Conservation (phyloP, 1,140 invertebrate species). For the Ooceraea biroi region DNA sequence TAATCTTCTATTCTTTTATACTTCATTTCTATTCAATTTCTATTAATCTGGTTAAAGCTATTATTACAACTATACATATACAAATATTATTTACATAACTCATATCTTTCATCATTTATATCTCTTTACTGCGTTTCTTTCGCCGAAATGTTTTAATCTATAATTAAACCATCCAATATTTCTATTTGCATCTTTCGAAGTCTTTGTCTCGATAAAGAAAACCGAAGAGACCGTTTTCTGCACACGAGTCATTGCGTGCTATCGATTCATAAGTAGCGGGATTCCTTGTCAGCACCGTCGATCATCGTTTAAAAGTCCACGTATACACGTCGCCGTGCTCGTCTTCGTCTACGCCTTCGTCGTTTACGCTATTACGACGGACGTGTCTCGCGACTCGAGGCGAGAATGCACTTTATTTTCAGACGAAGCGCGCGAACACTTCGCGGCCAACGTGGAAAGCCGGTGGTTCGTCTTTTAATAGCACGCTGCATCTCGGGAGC, state of each 20-base stretch:
- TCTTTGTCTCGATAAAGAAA: too few relatives aligned
- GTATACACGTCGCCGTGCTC: neutral
- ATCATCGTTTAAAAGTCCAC: neutral
- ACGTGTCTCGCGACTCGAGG: slow-evolving; percentile 30
- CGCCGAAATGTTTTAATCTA: too few relatives aligned
- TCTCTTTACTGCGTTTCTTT: too few relatives aligned
- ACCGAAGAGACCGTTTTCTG: neutral
- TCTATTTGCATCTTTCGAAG: too few relatives aligned
- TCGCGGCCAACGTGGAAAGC: slow-evolving; percentile 77
- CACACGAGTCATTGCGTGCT: neutral
- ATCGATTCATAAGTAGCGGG: slow-evolving; percentile 6
- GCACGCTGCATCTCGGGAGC: slow-evolving; percentile 72
- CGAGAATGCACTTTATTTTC: slow-evolving; percentile 80
- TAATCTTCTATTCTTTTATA: neutral
- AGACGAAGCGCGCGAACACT: slow-evolving; percentile 76
- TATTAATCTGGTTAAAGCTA: too few relatives aligned
- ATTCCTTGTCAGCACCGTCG: neutral
- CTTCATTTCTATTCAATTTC: too few relatives aligned
- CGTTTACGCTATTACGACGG: slow-evolving; percentile 41
- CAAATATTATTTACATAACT: too few relatives aligned
- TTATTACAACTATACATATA: too few relatives aligned
- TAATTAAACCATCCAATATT: too few relatives aligned
- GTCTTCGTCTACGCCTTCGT: slow-evolving; percentile 9
- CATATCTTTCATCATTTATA: too few relatives aligned
- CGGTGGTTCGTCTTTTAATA: slow-evolving; percentile 81